Evolutionary conservation across 1,140 invertebrate species (phyloP), one percentile per base, ranked within the genome.

Genomic region (Aleiodes sp.): DNA sequence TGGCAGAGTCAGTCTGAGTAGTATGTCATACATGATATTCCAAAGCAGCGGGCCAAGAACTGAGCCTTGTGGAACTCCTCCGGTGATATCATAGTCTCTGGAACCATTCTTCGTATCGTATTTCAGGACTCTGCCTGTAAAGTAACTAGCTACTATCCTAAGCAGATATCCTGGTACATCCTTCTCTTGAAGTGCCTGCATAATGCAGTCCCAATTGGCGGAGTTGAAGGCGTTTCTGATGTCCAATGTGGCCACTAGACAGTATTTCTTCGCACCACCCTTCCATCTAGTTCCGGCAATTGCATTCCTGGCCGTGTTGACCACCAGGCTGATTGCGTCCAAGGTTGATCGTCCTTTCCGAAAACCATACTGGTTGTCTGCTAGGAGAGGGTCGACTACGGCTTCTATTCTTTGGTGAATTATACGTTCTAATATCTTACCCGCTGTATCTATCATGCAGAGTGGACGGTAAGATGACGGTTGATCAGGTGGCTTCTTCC

Each of bases 351-450:
- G 26, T 4, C 70, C 71, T 19, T 24, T 8, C 4, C 70, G 26
- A 41, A 80, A 81, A 4, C 76, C 78, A 46, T 16, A 19, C 57
- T 80, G 78, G 12, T 41, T 31, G 0, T 73, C 63, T 0, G 76
- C 72, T 0, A 81, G 52, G 0, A 70, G 70, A 1, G 41, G 57
- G 7, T 57, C 60, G 0, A 82, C n/a, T 10, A 73, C 71, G 4
- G 14, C 6, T n/a, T 68, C 35, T 12, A 80, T 65, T n/a, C 79
- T 73, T 37, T 37, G 21, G 9, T 65, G 26, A 9, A 82, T 64
- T 1, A 82, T 41, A 2, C 68, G 28, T 46, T 80, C 76, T 21
- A 79, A 70, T 0, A 82, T 24, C 66, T 82, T 84, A 0, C 70
- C 76, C 0, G 68, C 68, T 7, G 73, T 72, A 33, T 78, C 71